Evolutionary conservation across 2,888 invertebrate genomes (phyloP).

Genomic region (Taenaris catops): DNA sequence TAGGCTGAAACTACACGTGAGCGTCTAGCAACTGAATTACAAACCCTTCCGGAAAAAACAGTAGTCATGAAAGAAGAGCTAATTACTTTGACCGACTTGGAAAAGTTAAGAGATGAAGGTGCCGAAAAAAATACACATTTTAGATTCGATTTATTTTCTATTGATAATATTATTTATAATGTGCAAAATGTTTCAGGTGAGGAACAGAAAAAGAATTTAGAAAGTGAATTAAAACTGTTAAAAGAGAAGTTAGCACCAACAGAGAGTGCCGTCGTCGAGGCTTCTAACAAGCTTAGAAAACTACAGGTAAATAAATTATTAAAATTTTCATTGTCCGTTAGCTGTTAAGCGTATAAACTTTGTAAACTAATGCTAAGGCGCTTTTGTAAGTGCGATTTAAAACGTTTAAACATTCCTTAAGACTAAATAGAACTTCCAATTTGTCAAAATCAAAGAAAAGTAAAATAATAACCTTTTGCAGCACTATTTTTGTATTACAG

Average conservation of each 20-base stretch:
- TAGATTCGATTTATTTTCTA: too few species aligned
- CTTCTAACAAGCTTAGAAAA: slow-evolving; percentile 70
- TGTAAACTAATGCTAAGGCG: too few species aligned
- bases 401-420: too few species aligned
- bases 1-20: slow-evolving; percentile 69
- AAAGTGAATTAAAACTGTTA: slow-evolving; percentile 68
- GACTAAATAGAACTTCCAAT: too few species aligned
- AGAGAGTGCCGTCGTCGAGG: slow-evolving; percentile 68
- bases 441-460: too few species aligned
- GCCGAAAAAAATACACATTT: too few species aligned
- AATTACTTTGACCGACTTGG: slow-evolving; percentile 80
- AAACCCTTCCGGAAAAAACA: slow-evolving; percentile 84
- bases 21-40: slow-evolving; percentile 76
- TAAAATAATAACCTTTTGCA: too few species aligned
- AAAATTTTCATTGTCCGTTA: too few species aligned
- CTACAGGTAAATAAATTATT: too few species aligned
- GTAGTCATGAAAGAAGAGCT: slow-evolving; percentile 83
- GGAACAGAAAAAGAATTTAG: slow-evolving; percentile 73
- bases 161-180: neutral
- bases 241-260: slow-evolving; percentile 66
- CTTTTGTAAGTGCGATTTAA: too few species aligned
- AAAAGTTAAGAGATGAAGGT: slow-evolving; percentile 76
- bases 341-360: too few species aligned
- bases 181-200: slow-evolving; percentile 46
- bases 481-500: too few species aligned